Evolutionary conservation across 2,113 vertebrate genomes (phyloP), one percentile per base, ranked within the genome.

Genomic region (Rafetus swinhoei): DNA sequence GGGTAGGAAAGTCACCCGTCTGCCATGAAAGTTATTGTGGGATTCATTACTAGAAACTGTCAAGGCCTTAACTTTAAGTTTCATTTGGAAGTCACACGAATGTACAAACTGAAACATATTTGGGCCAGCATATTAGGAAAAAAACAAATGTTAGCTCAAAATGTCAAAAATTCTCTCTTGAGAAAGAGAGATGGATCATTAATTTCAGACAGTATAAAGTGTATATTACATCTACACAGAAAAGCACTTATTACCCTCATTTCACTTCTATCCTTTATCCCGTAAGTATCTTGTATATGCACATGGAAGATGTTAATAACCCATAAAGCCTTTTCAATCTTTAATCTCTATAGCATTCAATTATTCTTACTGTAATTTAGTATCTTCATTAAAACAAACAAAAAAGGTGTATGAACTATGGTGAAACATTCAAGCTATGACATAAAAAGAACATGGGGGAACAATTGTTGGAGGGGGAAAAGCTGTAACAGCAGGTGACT

Each of bases 341-440:
- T 16, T 4, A 2, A 9, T 52, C 90, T 84, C 86, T 86, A 4
- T 1, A 12, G 79, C 69, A 79, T 0, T 0, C 1, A 18, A 65
- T 95, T 89, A 95, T 24, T 24, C 62, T 87, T 93, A 87, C 90
- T 82, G 35, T 52, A 85, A 60, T 45, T 80, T 92, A 81, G 60
- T 1, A 35, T 35, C 91, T 32, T 81, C 79, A 54, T 76, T 72
- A 35, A 25, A 86, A 93, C n/a, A 72, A 35, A 9, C 16, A 15
- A 77, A 4, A 3, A 12, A 79, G n/a, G 82, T 69, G 14, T 86
- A 81, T 25, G 59, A 92, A 79, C 79, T 79, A 35, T 90, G 16
- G 59, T 22, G 59, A 87, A 82, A 29, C 4, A 27, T 0, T 4
- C 9, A 10, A 84, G 55, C 0, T 39, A 85, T 65, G 24, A 25